Conservation (phyloP, 2,888 invertebrate species). For the Cremastobaeus sp. region DNA sequence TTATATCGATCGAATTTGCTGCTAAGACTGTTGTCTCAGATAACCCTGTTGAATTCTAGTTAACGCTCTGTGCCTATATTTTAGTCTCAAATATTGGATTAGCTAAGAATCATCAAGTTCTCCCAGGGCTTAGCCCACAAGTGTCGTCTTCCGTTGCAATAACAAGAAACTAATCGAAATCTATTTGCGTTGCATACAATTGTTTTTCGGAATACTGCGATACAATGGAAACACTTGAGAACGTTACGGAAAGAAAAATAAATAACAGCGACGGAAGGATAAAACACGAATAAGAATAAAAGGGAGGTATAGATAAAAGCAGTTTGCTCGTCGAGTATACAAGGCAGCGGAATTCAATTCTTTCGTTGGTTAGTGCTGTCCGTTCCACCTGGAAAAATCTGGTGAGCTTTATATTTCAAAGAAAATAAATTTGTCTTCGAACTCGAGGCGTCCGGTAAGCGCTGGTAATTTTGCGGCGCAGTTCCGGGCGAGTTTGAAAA, state of each 20-base stretch:
- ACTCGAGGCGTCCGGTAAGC: slow-evolving; percentile 25
- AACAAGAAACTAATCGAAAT: no score
- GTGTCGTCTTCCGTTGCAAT: no score
- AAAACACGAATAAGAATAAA: slow-evolving; percentile 16
- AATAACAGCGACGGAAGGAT: slow-evolving; percentile 19
- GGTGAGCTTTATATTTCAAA: slow-evolving; percentile 65
- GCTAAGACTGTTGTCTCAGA: slow-evolving; percentile 19
- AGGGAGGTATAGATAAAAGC: slow-evolving; percentile 48
- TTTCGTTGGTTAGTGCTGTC: slow-evolving; percentile 69
- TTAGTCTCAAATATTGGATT: slow-evolving; percentile 18
- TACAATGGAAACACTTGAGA: no score
- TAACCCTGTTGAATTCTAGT: slow-evolving; percentile 16
- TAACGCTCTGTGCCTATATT: slow-evolving; percentile 14
- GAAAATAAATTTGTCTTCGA: slow-evolving; percentile 55
- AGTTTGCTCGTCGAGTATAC: slow-evolving; percentile 54
- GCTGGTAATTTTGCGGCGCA: slow-evolving; percentile 42
- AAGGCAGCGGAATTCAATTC: slow-evolving; percentile 70
- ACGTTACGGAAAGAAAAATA: slow-evolving; percentile 25
- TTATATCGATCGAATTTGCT: slow-evolving; percentile 43
- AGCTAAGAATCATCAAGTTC: slow-evolving; percentile 1
- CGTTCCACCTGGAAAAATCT: slow-evolving; percentile 67
- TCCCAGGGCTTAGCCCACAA: no score
- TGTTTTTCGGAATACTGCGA: no score
- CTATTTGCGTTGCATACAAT: no score
- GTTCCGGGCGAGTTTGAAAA: no score